Percentiles rank a stretch among this genome's conserved stretches.
Evolutionary conservation across 2,888 invertebrate genomes (phyloP).

Genomic region (Athripsodes cinereus): DNA sequence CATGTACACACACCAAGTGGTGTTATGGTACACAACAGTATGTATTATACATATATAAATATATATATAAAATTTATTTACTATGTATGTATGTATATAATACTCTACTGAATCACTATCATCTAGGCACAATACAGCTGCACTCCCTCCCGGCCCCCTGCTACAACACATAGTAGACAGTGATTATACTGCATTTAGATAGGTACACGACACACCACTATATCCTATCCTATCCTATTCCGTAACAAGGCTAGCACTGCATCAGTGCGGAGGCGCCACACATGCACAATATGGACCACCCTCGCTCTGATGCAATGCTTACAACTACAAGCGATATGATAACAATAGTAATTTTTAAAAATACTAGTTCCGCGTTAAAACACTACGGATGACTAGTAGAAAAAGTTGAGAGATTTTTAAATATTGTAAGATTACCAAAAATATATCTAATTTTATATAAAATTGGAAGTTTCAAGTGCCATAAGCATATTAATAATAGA

Average conservation of each 20-base stretch:
- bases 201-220: conserved; percentile 29
- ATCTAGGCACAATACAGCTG: conserved; percentile 56
- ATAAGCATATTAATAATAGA: conserved; percentile 14
- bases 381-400: conserved; percentile 14
- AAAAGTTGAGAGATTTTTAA: conserved; percentile 20
- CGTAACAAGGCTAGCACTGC: conserved; percentile 15
- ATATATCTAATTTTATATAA: conserved; percentile 22
- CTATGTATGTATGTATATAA: neutral
- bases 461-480: conserved; percentile 25
- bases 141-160: conserved; percentile 40
- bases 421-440: conserved; percentile 20
- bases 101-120: conserved; percentile 38
- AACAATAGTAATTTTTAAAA: conserved; percentile 18
- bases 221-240: conserved; percentile 28
- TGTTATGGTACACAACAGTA: too few species aligned
- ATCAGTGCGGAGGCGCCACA: too few species aligned
- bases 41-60: too few species aligned
- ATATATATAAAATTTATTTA: neutral
- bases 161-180: too few species aligned
- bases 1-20: too few species aligned
- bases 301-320: neutral
- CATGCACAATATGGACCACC: too few species aligned
- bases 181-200: too few species aligned
- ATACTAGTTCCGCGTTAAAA: conserved; percentile 17
- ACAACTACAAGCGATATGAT: conserved; percentile 26